A percentile compares a stretch with the other conserved stretches of the same genome.
These are phyloP conservation scores for Tychaedon coryphoeus DNA, from an alignment of 2,113 vertebrate genomes.

Conservation along the genomic window DNA sequence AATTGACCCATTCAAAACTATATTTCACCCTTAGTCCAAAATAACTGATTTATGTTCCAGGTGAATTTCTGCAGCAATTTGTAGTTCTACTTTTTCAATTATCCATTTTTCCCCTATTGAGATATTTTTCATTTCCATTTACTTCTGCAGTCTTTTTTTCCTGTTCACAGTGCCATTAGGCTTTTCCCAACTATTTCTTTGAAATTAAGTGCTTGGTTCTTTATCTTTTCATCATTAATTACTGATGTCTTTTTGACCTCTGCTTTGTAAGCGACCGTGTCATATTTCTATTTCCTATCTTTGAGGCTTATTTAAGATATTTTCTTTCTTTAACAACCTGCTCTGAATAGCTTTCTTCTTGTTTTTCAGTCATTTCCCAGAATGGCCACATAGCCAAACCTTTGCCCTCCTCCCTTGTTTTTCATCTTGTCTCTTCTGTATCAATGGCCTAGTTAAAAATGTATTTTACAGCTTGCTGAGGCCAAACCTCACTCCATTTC, in stretches of 20 bases:
- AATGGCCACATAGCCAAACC: background rate
- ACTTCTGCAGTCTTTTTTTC: constrained; percentile 36
- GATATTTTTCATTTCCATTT: constrained; percentile 55
- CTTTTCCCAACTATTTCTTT: background rate
- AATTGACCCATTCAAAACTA: background rate
- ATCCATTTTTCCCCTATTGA: constrained; percentile 49
- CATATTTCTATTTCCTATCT: constrained; percentile 46
- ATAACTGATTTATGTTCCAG: constrained; percentile 39
- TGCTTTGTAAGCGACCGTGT: constrained; percentile 5
- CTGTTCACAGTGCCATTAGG: constrained; percentile 16
- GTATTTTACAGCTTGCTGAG: background rate
- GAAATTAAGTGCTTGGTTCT: constrained; percentile 52
- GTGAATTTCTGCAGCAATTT: constrained; percentile 52
- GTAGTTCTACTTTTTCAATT: constrained; percentile 42
- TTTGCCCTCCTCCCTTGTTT: constrained; percentile 35
- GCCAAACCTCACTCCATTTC: background rate
- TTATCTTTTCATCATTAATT: constrained; percentile 66
- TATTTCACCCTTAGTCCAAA: constrained; percentile 22
- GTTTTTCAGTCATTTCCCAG: constrained; percentile 33
- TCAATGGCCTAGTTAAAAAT: constrained; percentile 29
- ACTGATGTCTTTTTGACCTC: constrained; percentile 58
- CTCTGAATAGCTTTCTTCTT: constrained; percentile 40
- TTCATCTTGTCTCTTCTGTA: constrained; percentile 23
- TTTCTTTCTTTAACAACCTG: background rate
- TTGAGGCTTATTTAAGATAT: background rate